Conservation (phyloP, 2,888 invertebrate genomes). For the Alsophila aescularia region DNA sequence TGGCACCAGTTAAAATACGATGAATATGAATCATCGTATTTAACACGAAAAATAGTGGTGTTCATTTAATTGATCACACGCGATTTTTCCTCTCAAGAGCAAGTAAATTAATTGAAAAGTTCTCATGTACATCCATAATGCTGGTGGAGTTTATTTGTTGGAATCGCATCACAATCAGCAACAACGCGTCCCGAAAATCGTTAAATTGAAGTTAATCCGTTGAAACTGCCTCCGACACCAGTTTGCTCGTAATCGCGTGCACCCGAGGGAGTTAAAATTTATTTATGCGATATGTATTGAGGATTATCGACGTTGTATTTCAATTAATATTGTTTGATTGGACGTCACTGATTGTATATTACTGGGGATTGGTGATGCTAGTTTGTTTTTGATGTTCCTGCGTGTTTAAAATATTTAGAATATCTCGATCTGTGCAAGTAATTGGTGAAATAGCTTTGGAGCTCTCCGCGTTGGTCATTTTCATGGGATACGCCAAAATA, state of each 20-base stretch:
- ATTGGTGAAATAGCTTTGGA: too few relatives aligned
- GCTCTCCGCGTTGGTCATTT: too few relatives aligned
- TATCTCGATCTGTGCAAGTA: too few relatives aligned
- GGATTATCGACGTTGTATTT: slow-evolving; percentile 16
- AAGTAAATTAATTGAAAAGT: too few relatives aligned
- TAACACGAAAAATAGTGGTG: too few relatives aligned
- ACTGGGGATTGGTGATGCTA: not conserved
- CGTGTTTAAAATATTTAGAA: too few relatives aligned
- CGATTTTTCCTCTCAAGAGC: too few relatives aligned
- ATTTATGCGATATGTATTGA: slow-evolving; percentile 5
- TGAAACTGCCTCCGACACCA: not conserved
- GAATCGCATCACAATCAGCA: not conserved
- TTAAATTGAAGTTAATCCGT: not conserved
- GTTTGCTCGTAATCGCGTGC: not conserved
- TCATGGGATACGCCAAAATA: too few relatives aligned
- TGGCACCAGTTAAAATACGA: too few relatives aligned
- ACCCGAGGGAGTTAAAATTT: slow-evolving; percentile 1
- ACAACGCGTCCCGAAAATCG: not conserved
- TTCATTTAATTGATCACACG: too few relatives aligned
- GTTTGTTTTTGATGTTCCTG: not conserved
- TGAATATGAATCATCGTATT: too few relatives aligned
- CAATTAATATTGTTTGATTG: slow-evolving; percentile 13
- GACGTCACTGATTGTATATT: not conserved
- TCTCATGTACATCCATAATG: too few relatives aligned
- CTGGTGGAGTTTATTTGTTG: not conserved